phyloP scores from a whole-genome alignment of 2,797 vertebrate genomes.

The Anas flavirostris region DNA sequence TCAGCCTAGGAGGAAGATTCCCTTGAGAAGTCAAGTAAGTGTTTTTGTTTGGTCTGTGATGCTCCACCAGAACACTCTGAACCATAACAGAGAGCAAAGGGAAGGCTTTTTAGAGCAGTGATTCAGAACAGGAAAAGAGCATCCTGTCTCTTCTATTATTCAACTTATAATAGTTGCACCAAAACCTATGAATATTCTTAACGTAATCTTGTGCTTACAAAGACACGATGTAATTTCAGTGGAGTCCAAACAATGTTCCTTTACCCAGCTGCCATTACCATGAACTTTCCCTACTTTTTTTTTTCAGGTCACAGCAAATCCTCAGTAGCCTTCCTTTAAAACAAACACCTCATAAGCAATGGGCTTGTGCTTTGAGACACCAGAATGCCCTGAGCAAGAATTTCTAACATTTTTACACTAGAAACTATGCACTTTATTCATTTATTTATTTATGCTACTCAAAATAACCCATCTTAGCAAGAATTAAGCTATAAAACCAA shows the following conservation, averaged over 20 bases:
- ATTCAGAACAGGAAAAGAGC: neutral
- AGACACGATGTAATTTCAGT: neutral
- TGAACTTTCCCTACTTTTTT: constrained; percentile 2
- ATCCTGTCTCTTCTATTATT: neutral
- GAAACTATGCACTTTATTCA: neutral
- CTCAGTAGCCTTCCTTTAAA: neutral
- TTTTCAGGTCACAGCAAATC: neutral
- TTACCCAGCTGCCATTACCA: neutral
- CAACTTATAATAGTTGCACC: neutral
- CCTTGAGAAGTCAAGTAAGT: neutral
- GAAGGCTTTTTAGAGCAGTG: neutral
- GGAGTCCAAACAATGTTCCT: neutral
- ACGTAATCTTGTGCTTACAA: neutral
- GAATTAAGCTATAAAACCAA: neutral
- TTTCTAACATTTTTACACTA: neutral
- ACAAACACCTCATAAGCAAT: neutral
- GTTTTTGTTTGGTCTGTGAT: constrained; percentile 39
- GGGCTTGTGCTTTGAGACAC: neutral
- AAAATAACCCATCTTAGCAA: neutral
- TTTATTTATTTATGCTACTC: neutral
- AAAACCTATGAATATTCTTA: neutral
- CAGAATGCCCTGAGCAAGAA: neutral
- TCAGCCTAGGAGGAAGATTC: neutral
- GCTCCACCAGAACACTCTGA: neutral
- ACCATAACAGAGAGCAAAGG: neutral